Conservation (phyloP, 2,797 vertebrate species). For the Chloroceryle inda region DNA sequence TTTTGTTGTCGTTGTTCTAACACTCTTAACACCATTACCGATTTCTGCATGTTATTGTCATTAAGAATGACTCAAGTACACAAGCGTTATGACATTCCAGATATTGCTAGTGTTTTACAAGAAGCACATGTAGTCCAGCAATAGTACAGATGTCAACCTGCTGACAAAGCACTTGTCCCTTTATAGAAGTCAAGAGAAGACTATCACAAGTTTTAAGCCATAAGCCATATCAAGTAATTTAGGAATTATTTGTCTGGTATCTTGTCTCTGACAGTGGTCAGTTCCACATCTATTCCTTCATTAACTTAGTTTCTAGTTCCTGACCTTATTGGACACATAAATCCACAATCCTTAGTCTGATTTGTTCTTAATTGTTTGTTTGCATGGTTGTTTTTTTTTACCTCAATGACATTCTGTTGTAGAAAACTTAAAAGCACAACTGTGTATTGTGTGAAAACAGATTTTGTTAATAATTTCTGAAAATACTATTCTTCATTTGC, state of each 20-base stretch:
- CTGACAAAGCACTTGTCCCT: neutral
- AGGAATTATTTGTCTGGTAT: neutral
- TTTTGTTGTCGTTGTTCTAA: neutral
- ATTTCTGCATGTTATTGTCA: neutral
- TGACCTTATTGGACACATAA: neutral
- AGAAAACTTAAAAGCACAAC: no score
- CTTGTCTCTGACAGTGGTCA: neutral
- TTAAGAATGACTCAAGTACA: neutral
- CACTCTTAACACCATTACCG: neutral
- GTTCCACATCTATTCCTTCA: neutral
- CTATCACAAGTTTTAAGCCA: neutral
- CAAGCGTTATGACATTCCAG: rapidly evolving
- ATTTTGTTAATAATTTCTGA: neutral
- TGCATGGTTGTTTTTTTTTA: neutral
- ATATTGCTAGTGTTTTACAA: neutral
- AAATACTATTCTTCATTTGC: neutral
- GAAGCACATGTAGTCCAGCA: rapidly evolving
- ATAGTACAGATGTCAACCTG: neutral
- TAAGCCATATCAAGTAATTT: neutral
- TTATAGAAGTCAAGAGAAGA: neutral
- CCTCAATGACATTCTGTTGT: no score
- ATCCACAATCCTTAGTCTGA: neutral
- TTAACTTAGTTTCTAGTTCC: neutral
- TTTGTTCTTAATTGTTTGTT: no score
- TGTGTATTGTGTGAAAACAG: neutral